phyloP scores from a whole-genome alignment of 2,888 invertebrate genomes.

The Cenopis cana region DNA sequence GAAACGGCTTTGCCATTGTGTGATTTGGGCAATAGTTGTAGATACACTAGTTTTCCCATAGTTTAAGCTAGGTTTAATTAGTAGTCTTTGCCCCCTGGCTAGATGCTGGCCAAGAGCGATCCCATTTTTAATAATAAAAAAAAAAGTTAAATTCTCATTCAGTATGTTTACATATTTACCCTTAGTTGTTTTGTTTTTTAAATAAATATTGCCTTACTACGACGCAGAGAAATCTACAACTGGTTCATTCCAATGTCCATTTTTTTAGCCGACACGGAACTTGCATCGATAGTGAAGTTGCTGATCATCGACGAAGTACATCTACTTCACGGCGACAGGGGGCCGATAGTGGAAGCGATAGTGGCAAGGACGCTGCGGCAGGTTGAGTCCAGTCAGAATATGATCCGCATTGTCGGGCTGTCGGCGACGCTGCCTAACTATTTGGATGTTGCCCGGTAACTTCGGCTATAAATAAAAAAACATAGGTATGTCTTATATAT shows the following conservation, averaged over 20 bases:
- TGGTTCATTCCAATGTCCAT: neutral
- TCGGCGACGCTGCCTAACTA: conserved; percentile 99
- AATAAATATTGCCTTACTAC: neutral
- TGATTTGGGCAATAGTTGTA: no score
- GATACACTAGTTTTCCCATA: no score
- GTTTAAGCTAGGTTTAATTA: no score
- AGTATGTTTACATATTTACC: no score
- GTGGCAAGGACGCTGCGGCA: conserved; percentile 98
- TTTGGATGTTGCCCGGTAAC: conserved; percentile 93
- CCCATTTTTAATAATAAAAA: no score
- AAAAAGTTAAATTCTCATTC: no score
- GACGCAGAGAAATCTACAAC: neutral
- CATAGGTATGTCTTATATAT: no score
- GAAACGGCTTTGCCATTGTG: no score
- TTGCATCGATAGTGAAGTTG: conserved; percentile 95
- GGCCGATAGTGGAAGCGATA: conserved; percentile 98
- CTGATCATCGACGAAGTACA: conserved; percentile 99
- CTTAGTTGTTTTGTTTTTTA: no score
- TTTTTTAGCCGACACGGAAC: conserved; percentile 90
- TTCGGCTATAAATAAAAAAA: neutral
- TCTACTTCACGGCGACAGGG: conserved; percentile 97
- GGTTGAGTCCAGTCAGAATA: conserved; percentile 95
- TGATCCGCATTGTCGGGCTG: conserved; percentile 98
- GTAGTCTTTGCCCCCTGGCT: no score
- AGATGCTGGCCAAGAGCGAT: no score